Conservation (phyloP, 2,797 vertebrate species). For the Melanotaenia parkinsoni region DNA sequence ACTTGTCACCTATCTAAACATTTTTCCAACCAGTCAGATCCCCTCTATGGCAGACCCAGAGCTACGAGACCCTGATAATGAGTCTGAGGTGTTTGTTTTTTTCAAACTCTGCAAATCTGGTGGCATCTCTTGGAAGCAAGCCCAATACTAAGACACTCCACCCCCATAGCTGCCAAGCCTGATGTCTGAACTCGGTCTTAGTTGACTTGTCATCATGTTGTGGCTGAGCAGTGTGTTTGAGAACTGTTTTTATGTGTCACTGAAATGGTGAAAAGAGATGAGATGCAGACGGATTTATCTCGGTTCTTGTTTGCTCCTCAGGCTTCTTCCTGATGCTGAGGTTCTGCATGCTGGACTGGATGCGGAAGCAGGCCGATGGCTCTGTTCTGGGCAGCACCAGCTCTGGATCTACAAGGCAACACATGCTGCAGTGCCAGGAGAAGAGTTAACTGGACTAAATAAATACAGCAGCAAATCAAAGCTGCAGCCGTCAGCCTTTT, state of each 20-base stretch:
- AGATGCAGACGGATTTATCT: background rate
- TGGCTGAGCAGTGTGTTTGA: background rate
- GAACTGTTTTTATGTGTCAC: background rate
- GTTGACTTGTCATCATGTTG: too few relatives aligned
- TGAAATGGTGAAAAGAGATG: background rate
- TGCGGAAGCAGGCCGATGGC: constrained; percentile 50
- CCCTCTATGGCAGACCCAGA: background rate
- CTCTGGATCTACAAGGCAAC: constrained; percentile 75
- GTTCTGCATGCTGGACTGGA: constrained; percentile 76
- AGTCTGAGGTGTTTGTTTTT: background rate
- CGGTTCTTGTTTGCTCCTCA: constrained; percentile 43
- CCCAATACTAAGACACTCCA: background rate
- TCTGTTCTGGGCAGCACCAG: constrained; percentile 63
- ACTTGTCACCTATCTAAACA: too few relatives aligned
- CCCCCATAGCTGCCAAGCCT: too few relatives aligned
- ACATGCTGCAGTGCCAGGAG: constrained; percentile 77
- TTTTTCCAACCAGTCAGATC: background rate
- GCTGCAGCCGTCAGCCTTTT: background rate
- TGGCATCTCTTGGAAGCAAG: background rate
- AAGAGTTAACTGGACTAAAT: constrained; percentile 48
- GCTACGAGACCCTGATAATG: too few relatives aligned
- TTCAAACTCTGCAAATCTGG: background rate
- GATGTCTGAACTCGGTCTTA: too few relatives aligned
- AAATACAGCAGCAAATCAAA: too few relatives aligned
- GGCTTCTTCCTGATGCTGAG: constrained; percentile 84